phyloP scores from a whole-genome alignment of 2,113 vertebrate genomes.

The Gavia stellata region DNA sequence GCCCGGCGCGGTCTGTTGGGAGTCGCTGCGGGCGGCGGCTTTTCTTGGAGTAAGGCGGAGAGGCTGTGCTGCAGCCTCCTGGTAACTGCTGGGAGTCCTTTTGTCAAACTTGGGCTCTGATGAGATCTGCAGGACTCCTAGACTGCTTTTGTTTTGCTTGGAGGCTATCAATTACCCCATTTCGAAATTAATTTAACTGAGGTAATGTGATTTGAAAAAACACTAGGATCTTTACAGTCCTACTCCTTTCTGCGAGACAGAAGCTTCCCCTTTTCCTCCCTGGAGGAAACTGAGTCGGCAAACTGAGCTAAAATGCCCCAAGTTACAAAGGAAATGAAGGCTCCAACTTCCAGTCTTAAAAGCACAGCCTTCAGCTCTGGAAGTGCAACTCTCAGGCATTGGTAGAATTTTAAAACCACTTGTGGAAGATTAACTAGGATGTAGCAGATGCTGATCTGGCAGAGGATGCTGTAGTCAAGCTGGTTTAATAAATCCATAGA shows the following conservation, averaged over 20 bases:
- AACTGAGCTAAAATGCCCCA: background rate
- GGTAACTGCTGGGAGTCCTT: background rate
- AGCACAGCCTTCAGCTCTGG: background rate
- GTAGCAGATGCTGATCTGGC: background rate
- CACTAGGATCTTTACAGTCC: background rate
- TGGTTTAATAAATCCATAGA: background rate
- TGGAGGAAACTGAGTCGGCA: background rate
- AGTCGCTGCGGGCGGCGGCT: background rate
- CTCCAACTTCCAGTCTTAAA: background rate
- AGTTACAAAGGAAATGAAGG: background rate
- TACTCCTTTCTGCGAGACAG: background rate
- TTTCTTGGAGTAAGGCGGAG: rapidly evolving
- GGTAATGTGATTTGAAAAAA: background rate
- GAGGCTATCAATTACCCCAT: rapidly evolving
- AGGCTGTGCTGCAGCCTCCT: background rate
- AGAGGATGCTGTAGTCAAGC: background rate
- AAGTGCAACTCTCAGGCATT: background rate
- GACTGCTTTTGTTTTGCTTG: background rate
- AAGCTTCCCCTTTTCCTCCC: constrained; percentile 38
- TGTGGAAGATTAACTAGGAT: background rate
- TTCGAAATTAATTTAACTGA: background rate
- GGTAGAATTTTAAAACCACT: background rate
- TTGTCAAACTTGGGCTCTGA: background rate
- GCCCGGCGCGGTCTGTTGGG: background rate
- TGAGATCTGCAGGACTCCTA: background rate